Evolutionary conservation across 2,113 vertebrate species (phyloP).

Genomic region (Rhinopomastus cyanomelas): DNA sequence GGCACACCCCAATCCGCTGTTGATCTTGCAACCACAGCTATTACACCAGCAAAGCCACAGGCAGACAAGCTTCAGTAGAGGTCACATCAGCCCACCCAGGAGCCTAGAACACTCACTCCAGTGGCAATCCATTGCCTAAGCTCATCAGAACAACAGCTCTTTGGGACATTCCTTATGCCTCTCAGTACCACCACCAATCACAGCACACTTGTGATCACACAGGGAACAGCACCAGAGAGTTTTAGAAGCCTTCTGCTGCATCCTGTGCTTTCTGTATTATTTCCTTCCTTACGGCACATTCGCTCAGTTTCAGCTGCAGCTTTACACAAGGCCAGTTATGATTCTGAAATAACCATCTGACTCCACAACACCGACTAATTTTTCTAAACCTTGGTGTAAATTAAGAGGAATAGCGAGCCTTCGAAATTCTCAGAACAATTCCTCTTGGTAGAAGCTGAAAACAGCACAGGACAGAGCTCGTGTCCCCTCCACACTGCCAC

Average conservation of each 20-base stretch:
- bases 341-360: neutral
- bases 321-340: neutral
- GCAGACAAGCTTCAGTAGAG: neutral
- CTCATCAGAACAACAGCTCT: neutral
- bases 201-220: neutral
- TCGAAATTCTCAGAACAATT: neutral
- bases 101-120: fast-evolving
- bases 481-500: fast-evolving
- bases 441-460: neutral
- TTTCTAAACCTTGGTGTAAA: neutral
- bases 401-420: neutral
- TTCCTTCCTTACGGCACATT: neutral
- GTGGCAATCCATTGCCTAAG: neutral
- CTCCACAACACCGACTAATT: neutral
- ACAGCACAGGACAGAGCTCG: neutral
- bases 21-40: neutral
- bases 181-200: fast-evolving
- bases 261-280: neutral
- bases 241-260: neutral
- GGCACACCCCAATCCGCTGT: neutral
- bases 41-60: neutral
- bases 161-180: neutral
- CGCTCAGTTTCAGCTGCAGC: neutral
- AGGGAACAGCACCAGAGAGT: neutral
- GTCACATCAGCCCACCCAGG: neutral